Evolutionary conservation across 2,888 invertebrate genomes (phyloP).

Genomic region (Cataglyphis rosenhaueri): DNA sequence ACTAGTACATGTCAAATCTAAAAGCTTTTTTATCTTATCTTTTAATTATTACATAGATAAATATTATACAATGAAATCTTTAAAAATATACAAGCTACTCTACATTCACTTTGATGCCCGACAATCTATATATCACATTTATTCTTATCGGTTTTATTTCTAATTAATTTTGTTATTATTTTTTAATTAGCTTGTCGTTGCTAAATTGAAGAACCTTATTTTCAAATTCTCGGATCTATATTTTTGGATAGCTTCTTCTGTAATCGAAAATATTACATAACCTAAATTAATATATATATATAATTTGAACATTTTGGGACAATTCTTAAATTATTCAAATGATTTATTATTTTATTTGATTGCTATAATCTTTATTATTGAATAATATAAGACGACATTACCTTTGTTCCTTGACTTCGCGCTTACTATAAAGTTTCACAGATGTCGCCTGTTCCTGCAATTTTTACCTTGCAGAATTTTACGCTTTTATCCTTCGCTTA

Average conservation of each 20-base stretch:
- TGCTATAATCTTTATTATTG: background rate
- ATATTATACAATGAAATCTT: background rate
- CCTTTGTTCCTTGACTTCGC: constrained; percentile 11
- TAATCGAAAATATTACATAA: background rate
- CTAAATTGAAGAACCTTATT: background rate
- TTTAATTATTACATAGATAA: background rate
- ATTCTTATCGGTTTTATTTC: background rate
- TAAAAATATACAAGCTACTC: background rate
- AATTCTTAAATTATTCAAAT: background rate
- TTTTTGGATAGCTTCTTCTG: background rate
- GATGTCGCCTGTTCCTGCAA: constrained; percentile 31
- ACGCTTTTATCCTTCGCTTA: background rate
- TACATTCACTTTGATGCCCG: background rate
- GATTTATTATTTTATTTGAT: background rate
- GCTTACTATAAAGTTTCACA: constrained; percentile 15
- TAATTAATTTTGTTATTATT: background rate
- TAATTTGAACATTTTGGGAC: background rate
- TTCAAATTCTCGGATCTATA: background rate
- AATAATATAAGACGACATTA: background rate
- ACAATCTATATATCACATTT: background rate
- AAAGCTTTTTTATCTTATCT: background rate
- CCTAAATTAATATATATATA: background rate
- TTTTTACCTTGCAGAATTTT: background rate
- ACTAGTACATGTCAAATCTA: background rate
- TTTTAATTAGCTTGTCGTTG: background rate